These are phyloP conservation scores for Cetonia aurata DNA, from an alignment of 2,888 invertebrate species.

Conservation along the genomic window DNA sequence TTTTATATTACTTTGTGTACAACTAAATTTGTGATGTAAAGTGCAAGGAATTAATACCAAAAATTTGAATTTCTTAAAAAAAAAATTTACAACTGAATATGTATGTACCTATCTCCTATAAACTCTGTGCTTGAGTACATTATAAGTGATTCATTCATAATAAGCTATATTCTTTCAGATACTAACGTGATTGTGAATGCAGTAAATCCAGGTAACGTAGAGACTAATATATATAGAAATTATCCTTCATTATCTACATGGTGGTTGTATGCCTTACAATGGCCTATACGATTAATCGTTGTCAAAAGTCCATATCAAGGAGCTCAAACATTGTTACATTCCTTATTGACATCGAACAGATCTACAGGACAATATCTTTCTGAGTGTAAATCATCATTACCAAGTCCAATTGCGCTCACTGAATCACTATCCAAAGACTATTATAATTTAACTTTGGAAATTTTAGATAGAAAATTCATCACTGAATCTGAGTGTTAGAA, in stretches of 20 bases:
- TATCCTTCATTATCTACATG: conserved; percentile 62
- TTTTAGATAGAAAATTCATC: conserved; percentile 58
- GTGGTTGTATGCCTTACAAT: conserved; percentile 63
- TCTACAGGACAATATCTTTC: conserved; percentile 63
- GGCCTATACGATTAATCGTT: conserved; percentile 62
- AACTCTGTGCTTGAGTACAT: not conserved
- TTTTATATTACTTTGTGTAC: no score
- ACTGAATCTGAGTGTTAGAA: conserved; percentile 63
- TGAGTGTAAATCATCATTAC: conserved; percentile 61
- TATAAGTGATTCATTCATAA: no score
- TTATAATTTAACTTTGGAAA: conserved; percentile 60
- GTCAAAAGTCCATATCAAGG: conserved; percentile 65
- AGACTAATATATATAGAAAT: conserved; percentile 64
- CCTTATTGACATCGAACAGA: conserved; percentile 61
- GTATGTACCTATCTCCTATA: no score
- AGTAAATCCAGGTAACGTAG: conserved; percentile 67
- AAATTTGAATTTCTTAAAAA: no score
- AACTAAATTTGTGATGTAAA: no score
- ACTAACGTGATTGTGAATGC: conserved; percentile 64
- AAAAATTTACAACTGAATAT: no score
- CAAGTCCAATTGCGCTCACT: conserved; percentile 59
- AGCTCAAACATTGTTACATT: conserved; percentile 64
- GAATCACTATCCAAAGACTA: conserved; percentile 59
- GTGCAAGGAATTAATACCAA: no score
- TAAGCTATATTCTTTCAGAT: conserved; percentile 55